Evolutionary conservation across 2,888 invertebrate genomes (phyloP).

Genomic region (Lissonota sp.): DNA sequence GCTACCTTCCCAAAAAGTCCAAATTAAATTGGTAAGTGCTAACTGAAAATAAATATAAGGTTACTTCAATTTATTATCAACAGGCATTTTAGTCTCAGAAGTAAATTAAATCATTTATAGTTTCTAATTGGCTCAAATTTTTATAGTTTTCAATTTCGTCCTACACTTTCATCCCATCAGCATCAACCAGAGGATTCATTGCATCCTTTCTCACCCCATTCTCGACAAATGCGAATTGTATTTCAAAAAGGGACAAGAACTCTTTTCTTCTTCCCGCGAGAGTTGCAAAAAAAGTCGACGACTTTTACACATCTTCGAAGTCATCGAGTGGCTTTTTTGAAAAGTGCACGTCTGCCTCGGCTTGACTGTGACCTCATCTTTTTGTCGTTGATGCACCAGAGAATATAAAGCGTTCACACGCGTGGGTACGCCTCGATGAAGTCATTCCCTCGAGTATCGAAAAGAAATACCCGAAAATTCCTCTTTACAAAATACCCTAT

Average conservation of each 20-base stretch:
- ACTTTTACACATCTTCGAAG: constrained; percentile 9
- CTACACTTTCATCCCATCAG: too few species aligned
- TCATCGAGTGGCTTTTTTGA: constrained; percentile 34
- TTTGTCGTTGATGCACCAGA: not conserved
- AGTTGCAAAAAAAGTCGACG: not conserved
- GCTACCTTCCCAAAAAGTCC: too few species aligned
- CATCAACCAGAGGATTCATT: too few species aligned
- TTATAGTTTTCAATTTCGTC: too few species aligned
- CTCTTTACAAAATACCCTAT: not conserved
- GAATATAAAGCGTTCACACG: constrained; percentile 46
- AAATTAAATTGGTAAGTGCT: too few species aligned
- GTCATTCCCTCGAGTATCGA: constrained; percentile 56
- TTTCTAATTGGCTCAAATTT: too few species aligned
- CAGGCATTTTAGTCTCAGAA: too few species aligned
- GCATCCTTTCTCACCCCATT: too few species aligned
- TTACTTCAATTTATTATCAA: too few species aligned
- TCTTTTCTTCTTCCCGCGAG: constrained; percentile 5
- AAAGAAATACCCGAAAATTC: constrained; percentile 14
- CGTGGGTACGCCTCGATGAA: constrained; percentile 58
- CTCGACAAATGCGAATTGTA: constrained; percentile 20
- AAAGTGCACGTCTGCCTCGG: constrained; percentile 31
- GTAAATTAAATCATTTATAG: too few species aligned
- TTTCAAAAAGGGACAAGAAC: constrained; percentile 6
- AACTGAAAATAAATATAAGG: too few species aligned
- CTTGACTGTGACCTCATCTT: constrained; percentile 33